A percentile compares a stretch with the other conserved stretches of the same genome.
Evolutionary conservation across 2,113 vertebrate species (phyloP).

Genomic region (Kryptolebias marmoratus): DNA sequence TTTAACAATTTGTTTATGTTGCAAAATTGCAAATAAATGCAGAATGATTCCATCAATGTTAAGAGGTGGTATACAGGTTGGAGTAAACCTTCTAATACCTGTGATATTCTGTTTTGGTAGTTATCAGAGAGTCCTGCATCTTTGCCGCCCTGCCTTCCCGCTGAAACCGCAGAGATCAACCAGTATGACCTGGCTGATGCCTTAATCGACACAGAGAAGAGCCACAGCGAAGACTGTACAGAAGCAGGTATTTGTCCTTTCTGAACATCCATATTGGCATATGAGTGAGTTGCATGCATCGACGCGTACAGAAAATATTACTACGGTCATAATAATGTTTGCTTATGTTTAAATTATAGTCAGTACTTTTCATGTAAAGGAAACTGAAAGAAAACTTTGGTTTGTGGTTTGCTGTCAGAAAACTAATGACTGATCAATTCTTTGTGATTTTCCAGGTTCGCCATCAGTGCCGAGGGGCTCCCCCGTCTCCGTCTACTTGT

Average conservation of each 20-base stretch:
- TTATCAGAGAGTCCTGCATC: conserved; percentile 85
- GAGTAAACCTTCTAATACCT: background rate
- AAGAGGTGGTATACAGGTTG: background rate
- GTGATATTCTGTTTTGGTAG: conserved; percentile 65
- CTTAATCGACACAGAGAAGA: conserved; percentile 88
- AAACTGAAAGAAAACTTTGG: too few relatives aligned
- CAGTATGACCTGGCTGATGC: conserved; percentile 90
- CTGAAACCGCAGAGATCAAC: conserved; percentile 91
- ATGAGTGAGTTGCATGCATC: too few relatives aligned
- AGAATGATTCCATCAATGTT: background rate
- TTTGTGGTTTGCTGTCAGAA: too few relatives aligned
- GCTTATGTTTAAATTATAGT: too few relatives aligned
- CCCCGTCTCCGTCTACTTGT: conserved; percentile 88
- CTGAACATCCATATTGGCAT: background rate
- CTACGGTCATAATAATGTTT: too few relatives aligned
- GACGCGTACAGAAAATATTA: too few relatives aligned
- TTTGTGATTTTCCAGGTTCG: conserved; percentile 68
- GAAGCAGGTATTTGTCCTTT: conserved; percentile 73
- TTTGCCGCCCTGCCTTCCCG: conserved; percentile 82
- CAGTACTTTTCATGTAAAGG: too few relatives aligned
- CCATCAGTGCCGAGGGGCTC: conserved; percentile 79
- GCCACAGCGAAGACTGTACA: conserved; percentile 73
- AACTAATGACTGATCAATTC: too few relatives aligned
- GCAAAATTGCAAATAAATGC: background rate
- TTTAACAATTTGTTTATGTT: background rate